Percentiles rank a stretch among this genome's conserved stretches.
Conservation (phyloP, 2,113 vertebrate genomes). For the Erythrolamprus reginae region DNA sequence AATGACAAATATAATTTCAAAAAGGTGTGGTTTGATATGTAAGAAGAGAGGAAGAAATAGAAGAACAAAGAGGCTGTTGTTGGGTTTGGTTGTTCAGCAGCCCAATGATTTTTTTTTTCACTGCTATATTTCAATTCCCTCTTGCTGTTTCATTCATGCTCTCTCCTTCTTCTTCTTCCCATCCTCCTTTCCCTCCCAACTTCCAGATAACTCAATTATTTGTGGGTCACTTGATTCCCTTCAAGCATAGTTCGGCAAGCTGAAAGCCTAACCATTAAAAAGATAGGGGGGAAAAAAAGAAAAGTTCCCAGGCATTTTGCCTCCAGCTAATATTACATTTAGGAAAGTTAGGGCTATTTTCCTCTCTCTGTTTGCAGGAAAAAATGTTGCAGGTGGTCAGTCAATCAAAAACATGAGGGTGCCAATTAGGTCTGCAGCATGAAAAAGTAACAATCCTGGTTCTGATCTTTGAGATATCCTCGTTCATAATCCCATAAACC, state of each 20-base stretch:
- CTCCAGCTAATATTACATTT: background rate
- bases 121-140: background rate
- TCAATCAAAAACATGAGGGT: background rate
- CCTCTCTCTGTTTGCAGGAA: background rate
- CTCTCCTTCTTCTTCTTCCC: background rate
- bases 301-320: constrained; percentile 9
- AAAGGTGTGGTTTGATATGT: constrained; percentile 15
- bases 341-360: background rate
- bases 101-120: background rate
- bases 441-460: background rate
- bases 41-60: constrained; percentile 18
- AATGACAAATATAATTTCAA: constrained; percentile 26
- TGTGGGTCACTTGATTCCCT: background rate
- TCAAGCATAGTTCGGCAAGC: background rate
- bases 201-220: background rate
- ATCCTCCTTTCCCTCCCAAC: background rate
- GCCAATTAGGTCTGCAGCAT: background rate
- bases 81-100: background rate
- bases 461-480: background rate
- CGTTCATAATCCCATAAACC: background rate
- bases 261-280: background rate
- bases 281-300: background rate
- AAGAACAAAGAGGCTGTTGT: constrained; percentile 20
- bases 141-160: background rate
- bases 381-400: background rate